Evolutionary conservation across 2,797 vertebrate species (phyloP).

Genomic region (Mastacembelus armatus): DNA sequence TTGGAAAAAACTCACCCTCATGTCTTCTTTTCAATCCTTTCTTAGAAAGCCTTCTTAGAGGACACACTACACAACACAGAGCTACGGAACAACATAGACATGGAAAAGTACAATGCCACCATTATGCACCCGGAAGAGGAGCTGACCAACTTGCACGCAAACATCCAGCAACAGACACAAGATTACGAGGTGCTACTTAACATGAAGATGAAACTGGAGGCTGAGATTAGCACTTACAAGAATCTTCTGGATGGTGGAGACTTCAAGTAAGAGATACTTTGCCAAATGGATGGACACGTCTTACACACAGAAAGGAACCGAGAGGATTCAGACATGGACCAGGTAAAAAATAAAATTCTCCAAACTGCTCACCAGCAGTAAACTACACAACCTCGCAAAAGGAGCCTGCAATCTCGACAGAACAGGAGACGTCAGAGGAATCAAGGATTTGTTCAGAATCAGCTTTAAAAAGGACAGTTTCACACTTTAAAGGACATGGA

Average conservation of each 20-base stretch:
- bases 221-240: conserved; percentile 91
- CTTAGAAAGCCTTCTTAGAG: conserved; percentile 88
- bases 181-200: conserved; percentile 90
- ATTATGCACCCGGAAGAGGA: conserved; percentile 85
- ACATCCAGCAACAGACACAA: conserved; percentile 88
- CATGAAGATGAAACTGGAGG: conserved; percentile 92
- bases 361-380: no score
- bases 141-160: conserved; percentile 83
- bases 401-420: no score
- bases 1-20: conserved; percentile 4
- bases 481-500: no score
- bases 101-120: conserved; percentile 84
- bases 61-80: conserved; percentile 88
- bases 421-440: no score
- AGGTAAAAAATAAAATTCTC: no score
- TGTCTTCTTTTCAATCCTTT: conserved; percentile 26
- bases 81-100: conserved; percentile 82
- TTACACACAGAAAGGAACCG: no score
- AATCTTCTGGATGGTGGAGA: conserved; percentile 90
- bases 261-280: conserved; percentile 86
- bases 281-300: no score
- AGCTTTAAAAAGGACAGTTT: no score
- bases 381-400: no score
- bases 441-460: no score
- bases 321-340: no score